These are phyloP conservation scores for Strigamia transsilvanica DNA, from an alignment of 2,888 invertebrate genomes.

Conservation along the genomic window DNA sequence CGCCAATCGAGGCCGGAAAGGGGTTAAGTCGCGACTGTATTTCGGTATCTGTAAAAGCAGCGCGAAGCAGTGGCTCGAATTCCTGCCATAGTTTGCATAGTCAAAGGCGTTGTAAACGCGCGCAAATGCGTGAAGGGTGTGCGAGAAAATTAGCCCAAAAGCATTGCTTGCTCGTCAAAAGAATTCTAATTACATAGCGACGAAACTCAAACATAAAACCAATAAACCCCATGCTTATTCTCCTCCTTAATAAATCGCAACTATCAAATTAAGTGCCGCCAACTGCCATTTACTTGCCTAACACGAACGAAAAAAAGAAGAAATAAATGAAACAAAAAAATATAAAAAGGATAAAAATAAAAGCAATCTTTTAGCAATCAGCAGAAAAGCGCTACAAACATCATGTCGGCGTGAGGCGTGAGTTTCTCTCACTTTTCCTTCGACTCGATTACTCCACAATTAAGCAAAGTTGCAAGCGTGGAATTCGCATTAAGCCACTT, in stretches of 20 bases:
- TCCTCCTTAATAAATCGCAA: conserved; percentile 30
- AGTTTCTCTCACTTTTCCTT: not conserved
- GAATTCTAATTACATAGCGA: conserved; percentile 32
- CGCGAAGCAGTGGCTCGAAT: conserved; percentile 17
- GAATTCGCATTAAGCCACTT: conserved; percentile 42
- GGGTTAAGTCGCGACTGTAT: conserved; percentile 35
- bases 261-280: conserved; percentile 31
- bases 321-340: not conserved
- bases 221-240: conserved; percentile 28
- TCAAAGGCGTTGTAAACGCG: conserved; percentile 39
- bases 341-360: not conserved
- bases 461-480: conserved; percentile 35
- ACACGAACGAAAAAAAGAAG: not conserved
- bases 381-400: conserved; percentile 3
- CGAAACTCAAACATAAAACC: conserved; percentile 39
- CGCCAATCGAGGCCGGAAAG: not conserved
- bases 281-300: not conserved
- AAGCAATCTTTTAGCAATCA: conserved; percentile 19
- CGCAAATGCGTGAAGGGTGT: not conserved
- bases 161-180: conserved; percentile 39
- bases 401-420: not conserved
- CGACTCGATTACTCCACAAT: conserved; percentile 42
- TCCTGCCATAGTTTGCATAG: conserved; percentile 25
- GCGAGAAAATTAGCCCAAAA: conserved; percentile 16
- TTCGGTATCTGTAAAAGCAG: not conserved